Conservation (phyloP, 1,140 invertebrate species). For the Pantala flavescens region DNA sequence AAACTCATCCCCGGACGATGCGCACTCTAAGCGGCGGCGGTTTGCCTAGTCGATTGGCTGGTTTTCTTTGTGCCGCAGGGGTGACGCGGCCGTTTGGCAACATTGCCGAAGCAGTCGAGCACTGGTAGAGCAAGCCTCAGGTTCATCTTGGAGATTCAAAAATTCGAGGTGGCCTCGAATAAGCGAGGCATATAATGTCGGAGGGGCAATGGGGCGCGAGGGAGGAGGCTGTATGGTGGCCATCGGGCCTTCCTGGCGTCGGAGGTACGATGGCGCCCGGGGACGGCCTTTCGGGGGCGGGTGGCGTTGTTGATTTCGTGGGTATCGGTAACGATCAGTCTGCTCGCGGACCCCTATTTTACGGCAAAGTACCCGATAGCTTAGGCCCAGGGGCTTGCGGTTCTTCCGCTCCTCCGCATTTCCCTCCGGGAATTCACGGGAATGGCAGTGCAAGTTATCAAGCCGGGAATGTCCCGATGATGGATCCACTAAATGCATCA, state of each 20-base stretch:
- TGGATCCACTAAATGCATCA: neutral
- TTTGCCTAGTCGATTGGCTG: slow-evolving; percentile 11
- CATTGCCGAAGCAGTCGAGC: slow-evolving; percentile 30
- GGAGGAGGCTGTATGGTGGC: slow-evolving; percentile 52
- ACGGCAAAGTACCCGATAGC: neutral
- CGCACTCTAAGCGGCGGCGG: slow-evolving; percentile 12
- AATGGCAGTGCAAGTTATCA: neutral
- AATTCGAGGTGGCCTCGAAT: slow-evolving; percentile 4
- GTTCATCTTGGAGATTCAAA: slow-evolving; percentile 16
- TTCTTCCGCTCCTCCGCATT: neutral
- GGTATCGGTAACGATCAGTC: neutral
- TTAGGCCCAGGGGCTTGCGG: neutral
- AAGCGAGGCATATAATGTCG: slow-evolving; percentile 17
- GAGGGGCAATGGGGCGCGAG: slow-evolving; percentile 21
- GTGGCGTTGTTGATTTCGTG: slow-evolving; percentile 1
- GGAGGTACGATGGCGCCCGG: neutral
- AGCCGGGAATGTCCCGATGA: neutral
- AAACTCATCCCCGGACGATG: neutral
- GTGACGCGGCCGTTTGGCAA: slow-evolving; percentile 33
- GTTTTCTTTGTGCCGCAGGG: slow-evolving; percentile 11
- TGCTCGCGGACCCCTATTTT: neutral
- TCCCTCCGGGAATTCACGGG: neutral
- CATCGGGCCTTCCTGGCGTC: slow-evolving; percentile 26
- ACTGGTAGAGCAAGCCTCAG: slow-evolving; percentile 25
- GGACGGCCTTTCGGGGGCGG: neutral